phyloP scores from a whole-genome alignment of 2,888 invertebrate species.

The Polyploca ridens region DNA sequence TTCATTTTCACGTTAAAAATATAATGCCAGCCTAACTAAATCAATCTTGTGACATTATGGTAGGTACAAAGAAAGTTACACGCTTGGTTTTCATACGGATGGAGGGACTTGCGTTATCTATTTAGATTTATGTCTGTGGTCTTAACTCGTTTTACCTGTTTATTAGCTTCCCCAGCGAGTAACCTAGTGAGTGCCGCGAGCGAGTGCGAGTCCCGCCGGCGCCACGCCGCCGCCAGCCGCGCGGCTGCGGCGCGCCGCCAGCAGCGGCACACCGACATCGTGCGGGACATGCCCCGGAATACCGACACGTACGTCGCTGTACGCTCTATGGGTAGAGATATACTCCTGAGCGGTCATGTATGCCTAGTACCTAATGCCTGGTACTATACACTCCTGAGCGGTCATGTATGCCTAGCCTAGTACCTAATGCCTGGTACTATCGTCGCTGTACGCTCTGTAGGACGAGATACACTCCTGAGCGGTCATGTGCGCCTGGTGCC shows the following conservation, averaged over 20 bases:
- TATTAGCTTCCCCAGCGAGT: constrained; percentile 47
- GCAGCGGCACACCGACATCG: constrained; percentile 43
- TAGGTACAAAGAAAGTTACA: too few relatives aligned
- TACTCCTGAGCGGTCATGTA: background rate
- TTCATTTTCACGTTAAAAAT: too few relatives aligned
- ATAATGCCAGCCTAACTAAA: too few relatives aligned
- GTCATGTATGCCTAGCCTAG: background rate
- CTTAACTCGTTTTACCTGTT: constrained; percentile 43
- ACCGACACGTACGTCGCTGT: constrained; percentile 58
- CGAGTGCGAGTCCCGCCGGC: constrained; percentile 40
- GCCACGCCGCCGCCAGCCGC: constrained; percentile 50
- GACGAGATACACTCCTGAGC: background rate
- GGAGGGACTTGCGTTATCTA: too few relatives aligned
- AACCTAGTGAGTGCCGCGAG: constrained; percentile 47
- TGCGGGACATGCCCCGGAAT: constrained; percentile 58
- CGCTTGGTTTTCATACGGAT: too few relatives aligned
- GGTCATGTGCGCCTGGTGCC: background rate
- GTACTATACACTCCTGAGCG: background rate
- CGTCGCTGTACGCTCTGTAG: too few relatives aligned
- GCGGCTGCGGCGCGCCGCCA: constrained; percentile 61
- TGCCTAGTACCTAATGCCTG: background rate
- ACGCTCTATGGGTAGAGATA: constrained; percentile 40
- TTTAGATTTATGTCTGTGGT: too few relatives aligned
- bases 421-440: background rate
- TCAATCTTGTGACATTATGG: too few relatives aligned